Evolutionary conservation across 2,888 invertebrate genomes (phyloP), one percentile per base, ranked within the genome.

Genomic region (Drosophila acutilabella): DNA sequence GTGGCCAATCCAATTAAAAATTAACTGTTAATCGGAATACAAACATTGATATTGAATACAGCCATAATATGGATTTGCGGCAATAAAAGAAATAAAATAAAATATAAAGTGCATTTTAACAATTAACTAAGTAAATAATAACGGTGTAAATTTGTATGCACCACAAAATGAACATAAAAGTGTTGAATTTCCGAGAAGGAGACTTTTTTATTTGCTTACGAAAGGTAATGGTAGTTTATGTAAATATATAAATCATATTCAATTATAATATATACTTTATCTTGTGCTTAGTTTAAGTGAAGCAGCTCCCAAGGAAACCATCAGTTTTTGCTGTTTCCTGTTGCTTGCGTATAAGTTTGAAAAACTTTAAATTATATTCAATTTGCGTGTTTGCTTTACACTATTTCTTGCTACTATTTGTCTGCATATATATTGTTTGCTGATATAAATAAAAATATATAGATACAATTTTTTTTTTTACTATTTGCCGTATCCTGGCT

Each of bases 351-450:
- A 52, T 30, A 54, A 68, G 58, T 64, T 68, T 66, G 54, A 51
- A 47, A 74, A 74, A 44, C 60, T 64, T 74, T 59, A 64, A 56
- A 69, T 44, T 69, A 64, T 61, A 69, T 70, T 61, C 58, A 65
- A 70, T 58, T 74, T 70, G 41, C 38, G 18, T 30, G 53, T 44
- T 30, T 38, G 42, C 42, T 51, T 68, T 40, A 18, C 38, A 8
- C 10, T 57, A 38, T 57, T 11, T 14, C 4, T 20, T 23, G 1
- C 20, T 26, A 8, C 30, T 42, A 30, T 52, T 14, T 2, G 26
- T n/a, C 5, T 14, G 30, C 8, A 6, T 30, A 30, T 30, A 30
- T 30, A 30, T 30, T 30, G 30, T 30, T 30, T 30, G 30, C 30
- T 30, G 30, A 30, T 30, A 30, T 30, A 30, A 30, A 30, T 30